Evolutionary conservation across 2,113 vertebrate genomes (phyloP).

Genomic region (Danio rerio): DNA sequence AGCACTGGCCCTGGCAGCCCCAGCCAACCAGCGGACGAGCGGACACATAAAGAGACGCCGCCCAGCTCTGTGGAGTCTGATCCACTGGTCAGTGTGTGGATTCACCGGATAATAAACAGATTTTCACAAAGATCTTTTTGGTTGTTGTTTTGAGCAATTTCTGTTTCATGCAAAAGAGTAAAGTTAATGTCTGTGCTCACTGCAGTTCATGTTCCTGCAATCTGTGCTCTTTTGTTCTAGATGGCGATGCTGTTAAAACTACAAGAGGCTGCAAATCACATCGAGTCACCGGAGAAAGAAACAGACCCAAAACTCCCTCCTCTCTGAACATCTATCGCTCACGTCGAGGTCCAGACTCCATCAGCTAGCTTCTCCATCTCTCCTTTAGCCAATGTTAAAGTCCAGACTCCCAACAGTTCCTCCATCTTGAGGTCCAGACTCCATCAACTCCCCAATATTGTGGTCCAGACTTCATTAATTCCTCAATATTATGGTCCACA

Average conservation of each 20-base stretch:
- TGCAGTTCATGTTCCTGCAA: too few species aligned
- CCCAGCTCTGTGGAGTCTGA: constrained; percentile 92
- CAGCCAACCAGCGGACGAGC: constrained; percentile 84
- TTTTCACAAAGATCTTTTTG: too few species aligned
- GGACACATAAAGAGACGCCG: constrained; percentile 88
- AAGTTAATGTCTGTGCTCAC: too few species aligned
- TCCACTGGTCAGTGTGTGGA: constrained; percentile 83
- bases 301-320: constrained; percentile 87
- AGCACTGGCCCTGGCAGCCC: constrained; percentile 84
- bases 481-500: too few species aligned
- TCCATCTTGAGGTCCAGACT: too few species aligned
- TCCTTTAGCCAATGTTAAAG: constrained; percentile 17
- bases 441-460: too few species aligned
- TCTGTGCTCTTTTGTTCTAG: constrained; percentile 67
- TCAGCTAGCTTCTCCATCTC: constrained; percentile 13
- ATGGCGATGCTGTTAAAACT: constrained; percentile 99
- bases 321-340: constrained; percentile 62
- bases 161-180: too few species aligned
- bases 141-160: too few species aligned
- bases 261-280: constrained; percentile 97
- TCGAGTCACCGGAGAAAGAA: constrained; percentile 95
- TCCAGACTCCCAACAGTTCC: constrained; percentile 41
- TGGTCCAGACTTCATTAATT: too few species aligned
- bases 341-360: constrained; percentile 13
- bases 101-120: not conserved